Percentiles rank a stretch among this genome's conserved stretches.
phyloP scores from a whole-genome alignment of 2,113 vertebrate genomes.

The Laticauda colubrina region DNA sequence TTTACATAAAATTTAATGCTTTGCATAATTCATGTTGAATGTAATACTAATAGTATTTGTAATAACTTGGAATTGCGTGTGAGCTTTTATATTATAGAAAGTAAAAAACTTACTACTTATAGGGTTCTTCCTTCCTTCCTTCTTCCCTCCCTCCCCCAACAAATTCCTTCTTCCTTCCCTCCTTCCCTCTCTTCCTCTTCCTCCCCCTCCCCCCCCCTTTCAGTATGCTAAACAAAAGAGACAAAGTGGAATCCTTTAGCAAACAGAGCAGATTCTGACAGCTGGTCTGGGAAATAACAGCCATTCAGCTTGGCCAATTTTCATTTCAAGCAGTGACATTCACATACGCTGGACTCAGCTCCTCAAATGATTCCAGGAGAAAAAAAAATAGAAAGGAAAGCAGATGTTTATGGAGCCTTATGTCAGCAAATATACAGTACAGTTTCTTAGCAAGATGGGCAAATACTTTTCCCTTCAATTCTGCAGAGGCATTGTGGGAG shows the following conservation, averaged over 20 bases:
- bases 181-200: fast-evolving
- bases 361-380: slow-evolving; percentile 4
- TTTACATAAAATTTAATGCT: slow-evolving; percentile 24
- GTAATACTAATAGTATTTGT: not conserved
- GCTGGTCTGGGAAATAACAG: fast-evolving
- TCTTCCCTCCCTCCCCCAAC: too few relatives aligned
- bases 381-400: fast-evolving
- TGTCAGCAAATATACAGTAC: slow-evolving; percentile 47
- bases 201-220: not conserved
- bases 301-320: slow-evolving; percentile 5
- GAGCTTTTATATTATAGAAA: not conserved
- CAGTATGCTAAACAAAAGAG: slow-evolving; percentile 39
- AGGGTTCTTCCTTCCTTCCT: not conserved
- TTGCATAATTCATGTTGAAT: slow-evolving; percentile 30
- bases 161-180: too few relatives aligned
- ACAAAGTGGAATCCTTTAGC: not conserved
- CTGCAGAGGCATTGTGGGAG: slow-evolving; percentile 46
- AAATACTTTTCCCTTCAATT: slow-evolving; percentile 18
- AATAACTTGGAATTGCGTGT: slow-evolving; percentile 5
- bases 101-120: not conserved
- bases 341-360: not conserved
- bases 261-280: not conserved
- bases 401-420: not conserved
- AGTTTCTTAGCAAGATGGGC: slow-evolving; percentile 48
- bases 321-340: slow-evolving; percentile 2